Conservation (phyloP, 2,888 invertebrate species). For the Platycheirus rosarum region DNA sequence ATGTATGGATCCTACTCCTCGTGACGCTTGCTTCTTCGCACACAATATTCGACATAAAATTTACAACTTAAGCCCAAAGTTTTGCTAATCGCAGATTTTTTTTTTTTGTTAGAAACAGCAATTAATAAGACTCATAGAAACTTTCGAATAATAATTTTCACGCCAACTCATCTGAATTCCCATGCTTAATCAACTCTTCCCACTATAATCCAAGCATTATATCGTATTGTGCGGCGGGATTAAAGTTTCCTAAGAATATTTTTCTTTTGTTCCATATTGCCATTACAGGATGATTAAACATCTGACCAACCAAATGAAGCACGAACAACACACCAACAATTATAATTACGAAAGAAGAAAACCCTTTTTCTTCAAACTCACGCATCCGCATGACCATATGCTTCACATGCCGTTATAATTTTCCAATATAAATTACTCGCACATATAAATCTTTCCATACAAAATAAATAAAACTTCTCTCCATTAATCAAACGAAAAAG, state of each 20-base stretch:
- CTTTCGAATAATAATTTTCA: background rate
- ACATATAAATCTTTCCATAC: background rate
- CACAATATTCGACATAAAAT: no score
- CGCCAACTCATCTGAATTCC: constrained; percentile 25
- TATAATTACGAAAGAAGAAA: constrained; percentile 10
- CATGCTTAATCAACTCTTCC: constrained; percentile 53
- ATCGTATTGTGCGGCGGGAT: background rate
- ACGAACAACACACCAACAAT: constrained; percentile 13
- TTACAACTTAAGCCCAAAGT: no score
- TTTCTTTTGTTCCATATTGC: constrained; percentile 20
- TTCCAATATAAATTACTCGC: constrained; percentile 51
- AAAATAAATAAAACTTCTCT: constrained; percentile 38
- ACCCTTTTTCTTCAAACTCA: constrained; percentile 13
- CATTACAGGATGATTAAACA: constrained; percentile 46
- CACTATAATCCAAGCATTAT: constrained; percentile 3
- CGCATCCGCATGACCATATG: constrained; percentile 44
- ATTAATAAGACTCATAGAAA: background rate
- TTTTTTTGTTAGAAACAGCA: no score
- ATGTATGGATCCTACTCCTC: no score
- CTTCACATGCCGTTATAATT: constrained; percentile 28
- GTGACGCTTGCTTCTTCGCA: no score
- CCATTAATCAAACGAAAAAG: constrained; percentile 68
- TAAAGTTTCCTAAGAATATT: no score
- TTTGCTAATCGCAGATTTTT: no score
- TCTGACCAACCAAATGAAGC: constrained; percentile 51